Conservation (phyloP, 2,797 vertebrate genomes). For the Astyanax mexicanus region DNA sequence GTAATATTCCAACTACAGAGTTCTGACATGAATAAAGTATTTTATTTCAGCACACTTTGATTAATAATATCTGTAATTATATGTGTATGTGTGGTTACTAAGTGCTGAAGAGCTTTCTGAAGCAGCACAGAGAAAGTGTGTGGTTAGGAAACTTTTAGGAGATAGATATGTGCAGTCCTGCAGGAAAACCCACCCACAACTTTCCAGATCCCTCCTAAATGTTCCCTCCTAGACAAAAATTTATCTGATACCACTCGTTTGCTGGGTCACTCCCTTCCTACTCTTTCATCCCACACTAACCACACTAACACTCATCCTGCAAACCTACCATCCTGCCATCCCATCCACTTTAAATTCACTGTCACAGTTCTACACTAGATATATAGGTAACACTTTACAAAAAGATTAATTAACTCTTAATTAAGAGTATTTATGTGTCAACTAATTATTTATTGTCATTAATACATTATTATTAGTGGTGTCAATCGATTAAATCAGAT, state of each 20-base stretch:
- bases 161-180: constrained; percentile 14
- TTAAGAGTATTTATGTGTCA: no score
- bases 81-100: background rate
- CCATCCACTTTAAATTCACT: background rate
- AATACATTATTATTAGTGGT: no score
- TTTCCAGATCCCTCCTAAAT: constrained; percentile 50
- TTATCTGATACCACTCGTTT: constrained; percentile 43
- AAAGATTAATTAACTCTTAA: no score
- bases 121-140: background rate
- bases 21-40: background rate
- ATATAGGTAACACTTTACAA: no score
- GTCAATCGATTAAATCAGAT: no score
- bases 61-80: background rate
- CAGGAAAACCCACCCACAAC: constrained; percentile 55
- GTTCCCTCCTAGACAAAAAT: constrained; percentile 30
- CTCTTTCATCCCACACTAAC: constrained; percentile 39
- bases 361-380: no score
- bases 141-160: constrained; percentile 18
- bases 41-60: background rate
- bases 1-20: background rate
- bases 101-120: background rate
- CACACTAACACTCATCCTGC: background rate
- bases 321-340: background rate
- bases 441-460: no score
- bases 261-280: constrained; percentile 47